A percentile compares a stretch with the other conserved stretches of the same genome.
Evolutionary conservation across 2,113 vertebrate species (phyloP).

Genomic region (Cepphus grylle): DNA sequence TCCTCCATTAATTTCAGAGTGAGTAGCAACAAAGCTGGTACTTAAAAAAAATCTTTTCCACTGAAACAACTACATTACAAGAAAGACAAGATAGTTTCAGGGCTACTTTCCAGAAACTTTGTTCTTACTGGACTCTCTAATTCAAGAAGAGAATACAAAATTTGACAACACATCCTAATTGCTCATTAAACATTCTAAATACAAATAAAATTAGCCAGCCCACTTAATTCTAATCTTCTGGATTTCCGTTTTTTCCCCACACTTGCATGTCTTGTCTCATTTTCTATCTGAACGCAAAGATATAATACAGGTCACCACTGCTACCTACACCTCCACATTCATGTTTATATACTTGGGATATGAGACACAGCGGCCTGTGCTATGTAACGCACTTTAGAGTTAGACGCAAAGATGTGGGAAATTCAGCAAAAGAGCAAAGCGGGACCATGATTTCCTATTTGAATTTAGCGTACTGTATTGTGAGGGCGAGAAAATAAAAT

Average conservation of each 20-base stretch:
- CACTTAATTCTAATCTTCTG: background rate
- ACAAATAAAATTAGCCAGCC: background rate
- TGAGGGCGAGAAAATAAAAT: background rate
- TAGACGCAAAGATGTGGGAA: background rate
- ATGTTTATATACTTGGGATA: background rate
- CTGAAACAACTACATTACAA: background rate
- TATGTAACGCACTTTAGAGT: background rate
- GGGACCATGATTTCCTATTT: background rate
- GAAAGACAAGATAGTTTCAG: background rate
- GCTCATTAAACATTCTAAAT: background rate
- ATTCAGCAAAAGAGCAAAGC: background rate
- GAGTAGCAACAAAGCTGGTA: background rate
- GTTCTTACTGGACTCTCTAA: background rate
- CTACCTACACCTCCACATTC: background rate
- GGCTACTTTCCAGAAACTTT: background rate
- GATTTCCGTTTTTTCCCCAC: background rate
- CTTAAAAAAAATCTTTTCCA: background rate
- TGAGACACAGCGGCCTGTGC: background rate
- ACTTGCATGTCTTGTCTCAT: background rate
- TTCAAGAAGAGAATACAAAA: background rate
- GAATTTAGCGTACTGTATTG: background rate
- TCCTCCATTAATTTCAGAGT: background rate
- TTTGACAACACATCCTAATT: background rate
- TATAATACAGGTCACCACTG: background rate
- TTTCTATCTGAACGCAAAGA: background rate